These are phyloP conservation scores for Molossus alvarezi DNA, from an alignment of 2,797 vertebrate species.

Conservation along the genomic window DNA sequence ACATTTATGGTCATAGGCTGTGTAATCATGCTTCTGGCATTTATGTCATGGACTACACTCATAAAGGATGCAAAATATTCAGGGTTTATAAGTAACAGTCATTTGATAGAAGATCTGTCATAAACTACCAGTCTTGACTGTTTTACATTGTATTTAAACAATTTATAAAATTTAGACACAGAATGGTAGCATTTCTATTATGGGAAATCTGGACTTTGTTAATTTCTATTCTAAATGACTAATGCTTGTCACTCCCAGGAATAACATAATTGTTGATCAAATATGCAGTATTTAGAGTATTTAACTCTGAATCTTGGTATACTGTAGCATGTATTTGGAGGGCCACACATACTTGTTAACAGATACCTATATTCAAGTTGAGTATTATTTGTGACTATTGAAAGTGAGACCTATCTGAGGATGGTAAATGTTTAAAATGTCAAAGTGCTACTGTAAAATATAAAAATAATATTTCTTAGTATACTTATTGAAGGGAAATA, in stretches of 20 bases:
- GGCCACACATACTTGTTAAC: not conserved
- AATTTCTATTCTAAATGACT: slow-evolving; percentile 24
- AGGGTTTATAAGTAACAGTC: slow-evolving; percentile 30
- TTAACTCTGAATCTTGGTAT: not conserved
- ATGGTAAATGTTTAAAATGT: slow-evolving; percentile 11
- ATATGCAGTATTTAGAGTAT: not conserved
- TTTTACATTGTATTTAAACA: slow-evolving; percentile 43
- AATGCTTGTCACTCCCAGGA: not conserved
- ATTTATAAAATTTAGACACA: slow-evolving; percentile 17
- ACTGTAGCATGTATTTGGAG: not conserved
- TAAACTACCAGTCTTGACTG: not conserved
- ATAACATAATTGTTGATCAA: not conserved
- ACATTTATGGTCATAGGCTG: not conserved
- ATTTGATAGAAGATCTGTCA: not conserved
- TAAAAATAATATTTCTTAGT: not conserved
- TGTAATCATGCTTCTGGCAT: slow-evolving; percentile 50
- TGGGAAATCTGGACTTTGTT: slow-evolving; percentile 16
- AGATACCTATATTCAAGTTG: not conserved
- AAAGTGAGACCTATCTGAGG: not conserved
- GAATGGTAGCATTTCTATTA: slow-evolving; percentile 37
- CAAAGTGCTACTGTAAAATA: not conserved
- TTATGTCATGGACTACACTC: not conserved
- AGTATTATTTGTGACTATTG: not conserved
- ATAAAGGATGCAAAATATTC: slow-evolving; percentile 40
- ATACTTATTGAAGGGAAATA: not conserved